phyloP scores from a whole-genome alignment of 2,113 vertebrate genomes.

The Sus scrofa region DNA sequence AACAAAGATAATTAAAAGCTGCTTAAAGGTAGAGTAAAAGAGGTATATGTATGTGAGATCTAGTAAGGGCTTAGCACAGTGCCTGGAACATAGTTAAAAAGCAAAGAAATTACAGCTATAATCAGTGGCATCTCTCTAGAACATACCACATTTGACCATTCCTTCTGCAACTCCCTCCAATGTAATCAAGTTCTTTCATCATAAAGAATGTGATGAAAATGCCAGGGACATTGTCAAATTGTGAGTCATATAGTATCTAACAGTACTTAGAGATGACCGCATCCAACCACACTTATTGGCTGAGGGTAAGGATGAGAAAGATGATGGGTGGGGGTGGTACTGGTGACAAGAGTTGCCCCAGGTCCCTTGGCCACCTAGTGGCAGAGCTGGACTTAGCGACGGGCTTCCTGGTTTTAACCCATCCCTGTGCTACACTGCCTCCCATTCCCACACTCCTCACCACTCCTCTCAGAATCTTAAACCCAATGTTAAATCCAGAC shows the following conservation, averaged over 20 bases:
- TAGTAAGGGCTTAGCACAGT: neutral
- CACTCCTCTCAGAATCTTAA: neutral
- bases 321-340: rapidly evolving
- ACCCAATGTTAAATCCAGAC: neutral
- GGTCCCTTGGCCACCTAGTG: neutral
- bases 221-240: neutral
- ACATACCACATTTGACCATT: neutral
- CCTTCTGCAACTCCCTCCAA: neutral
- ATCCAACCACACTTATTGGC: neutral
- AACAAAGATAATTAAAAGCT: slow-evolving; percentile 13
- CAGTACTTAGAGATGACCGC: slow-evolving; percentile 7
- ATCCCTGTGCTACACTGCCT: neutral
- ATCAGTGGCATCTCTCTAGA: neutral
- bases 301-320: neutral
- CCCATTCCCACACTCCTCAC: neutral
- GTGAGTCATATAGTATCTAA: slow-evolving; percentile 32
- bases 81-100: neutral
- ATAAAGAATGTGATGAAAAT: neutral
- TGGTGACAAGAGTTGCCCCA: neutral
- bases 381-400: neutral
- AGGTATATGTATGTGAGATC: neutral
- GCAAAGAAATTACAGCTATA: neutral
- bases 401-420: neutral
- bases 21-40: neutral
- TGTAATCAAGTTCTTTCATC: neutral